Evolutionary conservation across 53 echinoderm and acorn worm genomes (phyloP).

Genomic region (Crossaster papposus): DNA sequence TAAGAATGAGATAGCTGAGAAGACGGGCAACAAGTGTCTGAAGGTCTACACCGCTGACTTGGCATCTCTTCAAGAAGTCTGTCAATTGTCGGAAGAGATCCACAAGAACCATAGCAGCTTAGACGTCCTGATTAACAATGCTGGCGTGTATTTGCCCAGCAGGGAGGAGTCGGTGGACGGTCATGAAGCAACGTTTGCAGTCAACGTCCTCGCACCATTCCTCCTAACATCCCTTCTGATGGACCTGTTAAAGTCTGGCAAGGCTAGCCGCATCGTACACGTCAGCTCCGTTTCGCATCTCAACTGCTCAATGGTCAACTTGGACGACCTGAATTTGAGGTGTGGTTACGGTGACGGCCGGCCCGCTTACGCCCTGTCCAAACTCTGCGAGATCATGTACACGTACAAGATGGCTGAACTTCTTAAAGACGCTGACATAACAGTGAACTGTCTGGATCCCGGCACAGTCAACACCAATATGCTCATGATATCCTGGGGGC

Average conservation of each 20-base stretch:
- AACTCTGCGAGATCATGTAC: constrained; percentile 77
- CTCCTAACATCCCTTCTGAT: constrained; percentile 74
- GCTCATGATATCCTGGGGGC: constrained; percentile 64
- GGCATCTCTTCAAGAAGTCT: constrained; percentile 11
- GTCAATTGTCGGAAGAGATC: constrained; percentile 61
- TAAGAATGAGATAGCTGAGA: constrained; percentile 62
- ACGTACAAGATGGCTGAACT: constrained; percentile 70
- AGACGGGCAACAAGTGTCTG: constrained; percentile 70
- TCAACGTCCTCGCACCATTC: constrained; percentile 86
- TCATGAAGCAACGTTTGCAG: constrained; percentile 83
- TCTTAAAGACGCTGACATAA: not conserved
- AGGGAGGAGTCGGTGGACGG: constrained; percentile 72
- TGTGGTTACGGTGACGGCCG: constrained; percentile 64
- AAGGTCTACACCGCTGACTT: constrained; percentile 74
- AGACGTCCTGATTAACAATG: constrained; percentile 89
- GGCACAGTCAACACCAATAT: constrained; percentile 82
- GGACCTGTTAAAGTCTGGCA: constrained; percentile 75
- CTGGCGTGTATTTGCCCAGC: constrained; percentile 65
- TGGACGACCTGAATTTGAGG: constrained; percentile 69
- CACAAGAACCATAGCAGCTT: constrained; percentile 59
- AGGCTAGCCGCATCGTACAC: constrained; percentile 62
- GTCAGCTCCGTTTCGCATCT: constrained; percentile 82
- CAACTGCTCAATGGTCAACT: constrained; percentile 39
- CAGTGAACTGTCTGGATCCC: constrained; percentile 7
- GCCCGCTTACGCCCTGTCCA: constrained; percentile 78